Conservation (phyloP, 35 echinoderm and acorn worm genomes). For the Hemicentrotus pulcherrimus region DNA sequence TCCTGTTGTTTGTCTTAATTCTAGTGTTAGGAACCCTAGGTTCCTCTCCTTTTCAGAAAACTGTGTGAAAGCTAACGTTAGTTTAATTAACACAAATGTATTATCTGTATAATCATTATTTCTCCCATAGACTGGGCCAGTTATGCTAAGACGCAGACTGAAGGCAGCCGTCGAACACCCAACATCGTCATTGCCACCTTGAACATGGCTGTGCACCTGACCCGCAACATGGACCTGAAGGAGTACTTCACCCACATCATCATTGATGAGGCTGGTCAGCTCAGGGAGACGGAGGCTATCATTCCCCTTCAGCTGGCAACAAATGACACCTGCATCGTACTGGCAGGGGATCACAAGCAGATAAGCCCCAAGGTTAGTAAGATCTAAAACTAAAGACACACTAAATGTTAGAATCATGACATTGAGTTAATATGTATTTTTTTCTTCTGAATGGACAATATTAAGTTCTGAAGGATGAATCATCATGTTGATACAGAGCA, state of each 20-base stretch:
- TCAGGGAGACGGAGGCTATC: constrained; percentile 76
- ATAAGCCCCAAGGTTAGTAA: constrained; percentile 76
- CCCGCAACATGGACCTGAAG: background rate
- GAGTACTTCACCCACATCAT: constrained; percentile 79
- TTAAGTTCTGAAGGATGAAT: no score
- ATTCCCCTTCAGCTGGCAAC: constrained; percentile 77
- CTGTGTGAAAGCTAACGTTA: no score
- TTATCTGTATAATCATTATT: background rate
- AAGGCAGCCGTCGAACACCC: background rate
- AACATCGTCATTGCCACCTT: constrained; percentile 70
- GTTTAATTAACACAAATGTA: no score
- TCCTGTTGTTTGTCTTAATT: no score
- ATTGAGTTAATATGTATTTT: no score
- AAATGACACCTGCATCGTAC: constrained; percentile 64
- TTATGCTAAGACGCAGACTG: constrained; percentile 14
- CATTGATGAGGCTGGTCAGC: constrained; percentile 87
- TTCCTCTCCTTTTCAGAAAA: no score
- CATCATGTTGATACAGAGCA: no score
- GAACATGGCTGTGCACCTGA: constrained; percentile 53
- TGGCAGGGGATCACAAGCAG: constrained; percentile 89
- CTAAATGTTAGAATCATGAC: no score
- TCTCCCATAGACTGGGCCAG: background rate
- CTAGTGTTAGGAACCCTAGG: no score
- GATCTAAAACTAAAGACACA: no score
- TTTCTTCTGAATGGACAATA: no score